Base-by-base conservation (phyloP, 2,888 invertebrate species). In the Chromoteleia sp. region DNA sequence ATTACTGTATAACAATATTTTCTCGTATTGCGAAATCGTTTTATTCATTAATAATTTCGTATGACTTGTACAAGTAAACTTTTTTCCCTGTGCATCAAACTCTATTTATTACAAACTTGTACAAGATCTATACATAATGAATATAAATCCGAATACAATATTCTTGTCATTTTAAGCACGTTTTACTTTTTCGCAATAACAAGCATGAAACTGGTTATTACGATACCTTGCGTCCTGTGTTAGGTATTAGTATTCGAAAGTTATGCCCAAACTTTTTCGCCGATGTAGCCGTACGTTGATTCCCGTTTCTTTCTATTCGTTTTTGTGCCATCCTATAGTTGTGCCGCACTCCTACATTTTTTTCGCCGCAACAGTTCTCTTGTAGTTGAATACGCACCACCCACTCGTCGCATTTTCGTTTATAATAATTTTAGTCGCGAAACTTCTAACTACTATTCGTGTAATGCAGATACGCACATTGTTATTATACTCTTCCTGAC, bases 201-300 rank as follows among this genome's bases (percentile, higher is more conserved):
- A 81, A 81, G 71, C 67, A 77, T 61, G 68, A 73, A 61, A 71
- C 67, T 67, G 70, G 75, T 76, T 81, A 71, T 76, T 81, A 81
- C 67, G 76, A 76, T 75, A 70, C 56, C 52, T 56, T 48, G 61
- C 71, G 76, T 71, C 70, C 63, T 67, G 65, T 30, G 75, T 73
- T 68, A 75, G 75, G 70, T 85, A 87, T 87, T 87, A 87, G 86
- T 87, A 87, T 87, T 87, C 87, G 85, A 84, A 86, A 85, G 86
- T 86, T 81, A 84, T 83, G 84, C 82, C 82, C 82, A 86, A 88
- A 86, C 83, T 88, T 87, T 84, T 74, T 82, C 85, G 85, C 84
- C 87, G 85, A 85, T 84, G 84, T 85, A 86, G 85, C 82, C 83
- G 85, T 85, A 73, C 85, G 86, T 84, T 84, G 82, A 84, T 84